Conservation (phyloP, 1,140 invertebrate species). For the Protaetia brevitarsis region DNA sequence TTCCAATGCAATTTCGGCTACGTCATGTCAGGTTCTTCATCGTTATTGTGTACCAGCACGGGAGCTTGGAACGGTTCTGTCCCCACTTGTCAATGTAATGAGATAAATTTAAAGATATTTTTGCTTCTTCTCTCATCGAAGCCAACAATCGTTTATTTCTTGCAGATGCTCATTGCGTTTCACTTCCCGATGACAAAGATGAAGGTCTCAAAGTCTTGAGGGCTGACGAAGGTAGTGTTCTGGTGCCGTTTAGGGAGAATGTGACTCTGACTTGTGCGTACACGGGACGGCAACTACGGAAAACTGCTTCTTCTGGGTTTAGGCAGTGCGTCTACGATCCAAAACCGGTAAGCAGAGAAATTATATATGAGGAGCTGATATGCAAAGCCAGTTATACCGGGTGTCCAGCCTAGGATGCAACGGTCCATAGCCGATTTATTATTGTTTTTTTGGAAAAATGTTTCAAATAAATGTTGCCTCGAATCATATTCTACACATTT, state of each 20-base stretch:
- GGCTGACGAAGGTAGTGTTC: constrained; percentile 71
- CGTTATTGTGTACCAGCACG: constrained; percentile 82
- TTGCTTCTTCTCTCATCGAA: background rate
- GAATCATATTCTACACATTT: too few relatives aligned
- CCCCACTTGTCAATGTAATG: constrained; percentile 89
- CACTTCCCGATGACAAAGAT: constrained; percentile 81
- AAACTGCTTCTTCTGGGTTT: constrained; percentile 77
- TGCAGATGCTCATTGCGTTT: constrained; percentile 84
- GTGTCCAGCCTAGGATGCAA: too few relatives aligned
- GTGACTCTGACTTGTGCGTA: constrained; percentile 79
- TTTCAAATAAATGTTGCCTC: too few relatives aligned
- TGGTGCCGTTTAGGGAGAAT: constrained; percentile 86
- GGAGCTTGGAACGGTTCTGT: constrained; percentile 92
- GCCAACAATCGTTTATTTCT: constrained; percentile 30
- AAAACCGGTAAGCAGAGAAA: constrained; percentile 71
- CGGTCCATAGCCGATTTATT: too few relatives aligned
- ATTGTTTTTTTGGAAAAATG: too few relatives aligned
- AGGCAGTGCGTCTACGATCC: constrained; percentile 96
- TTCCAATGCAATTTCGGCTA: constrained; percentile 97
- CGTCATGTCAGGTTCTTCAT: constrained; percentile 80
- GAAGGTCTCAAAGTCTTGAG: constrained; percentile 77
- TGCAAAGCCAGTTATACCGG: too few relatives aligned
- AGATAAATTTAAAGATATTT: too few relatives aligned
- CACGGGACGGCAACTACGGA: constrained; percentile 71
- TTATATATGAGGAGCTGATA: too few relatives aligned